Conservation (phyloP, 2,888 invertebrate genomes). For the Hirtodrosophila cameraria region DNA sequence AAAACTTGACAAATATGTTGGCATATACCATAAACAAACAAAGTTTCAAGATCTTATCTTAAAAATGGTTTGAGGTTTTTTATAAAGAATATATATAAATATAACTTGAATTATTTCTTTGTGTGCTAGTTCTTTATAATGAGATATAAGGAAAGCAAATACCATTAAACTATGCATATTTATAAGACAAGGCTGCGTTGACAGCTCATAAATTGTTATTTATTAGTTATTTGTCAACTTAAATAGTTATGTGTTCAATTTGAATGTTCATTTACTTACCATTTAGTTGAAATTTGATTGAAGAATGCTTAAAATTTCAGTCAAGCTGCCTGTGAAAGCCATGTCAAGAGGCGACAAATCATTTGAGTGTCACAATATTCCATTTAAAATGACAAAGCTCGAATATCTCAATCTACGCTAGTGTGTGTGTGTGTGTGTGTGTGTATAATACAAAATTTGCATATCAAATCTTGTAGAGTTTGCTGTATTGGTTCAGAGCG, state of each 20-base stretch:
- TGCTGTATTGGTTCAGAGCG: slow-evolving; percentile 37
- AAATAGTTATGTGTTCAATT: neutral
- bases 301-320: slow-evolving; percentile 3
- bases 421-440: neutral
- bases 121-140: too few relatives aligned
- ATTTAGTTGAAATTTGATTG: slow-evolving; percentile 20
- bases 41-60: too few relatives aligned
- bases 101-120: too few relatives aligned
- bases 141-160: too few relatives aligned
- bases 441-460: slow-evolving; percentile 48
- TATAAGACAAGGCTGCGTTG: too few relatives aligned
- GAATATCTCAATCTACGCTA: slow-evolving; percentile 36
- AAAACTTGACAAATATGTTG: too few relatives aligned
- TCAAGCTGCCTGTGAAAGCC: slow-evolving; percentile 32
- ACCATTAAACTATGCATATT: too few relatives aligned
- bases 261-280: slow-evolving; percentile 52
- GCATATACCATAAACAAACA: too few relatives aligned
- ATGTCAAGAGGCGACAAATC: slow-evolving; percentile 52
- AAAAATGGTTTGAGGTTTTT: too few relatives aligned
- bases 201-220: neutral
- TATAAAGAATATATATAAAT: too few relatives aligned
- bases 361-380: slow-evolving; percentile 39
- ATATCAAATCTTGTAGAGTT: slow-evolving; percentile 58
- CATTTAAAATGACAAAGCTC: slow-evolving; percentile 28
- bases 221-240: too few relatives aligned